phyloP scores from a whole-genome alignment of 2,113 vertebrate species.

The Gnathonemus longibarbis region DNA sequence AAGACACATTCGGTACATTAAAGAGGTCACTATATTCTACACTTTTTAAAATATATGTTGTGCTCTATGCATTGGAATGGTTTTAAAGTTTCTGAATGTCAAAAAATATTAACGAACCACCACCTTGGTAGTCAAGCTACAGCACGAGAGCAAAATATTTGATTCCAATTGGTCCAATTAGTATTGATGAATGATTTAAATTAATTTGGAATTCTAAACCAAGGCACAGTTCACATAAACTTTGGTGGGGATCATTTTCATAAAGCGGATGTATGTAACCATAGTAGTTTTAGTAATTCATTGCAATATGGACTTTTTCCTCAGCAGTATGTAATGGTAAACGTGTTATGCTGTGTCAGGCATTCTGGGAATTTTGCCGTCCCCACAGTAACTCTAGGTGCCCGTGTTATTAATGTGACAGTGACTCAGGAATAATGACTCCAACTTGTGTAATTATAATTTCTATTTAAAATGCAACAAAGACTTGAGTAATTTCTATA shows the following conservation, averaged over 20 bases:
- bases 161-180: neutral
- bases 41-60: conserved; percentile 19
- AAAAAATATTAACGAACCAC: neutral
- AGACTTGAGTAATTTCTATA: neutral
- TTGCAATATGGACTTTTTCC: neutral
- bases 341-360: too few relatives aligned
- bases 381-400: neutral
- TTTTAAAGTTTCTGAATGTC: neutral
- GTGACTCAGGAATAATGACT: neutral
- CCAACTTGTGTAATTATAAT: neutral
- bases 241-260: neutral
- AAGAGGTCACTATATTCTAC: conserved; percentile 28
- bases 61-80: conserved; percentile 3
- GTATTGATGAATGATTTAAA: neutral
- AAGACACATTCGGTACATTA: conserved; percentile 33
- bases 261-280: neutral
- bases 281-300: neutral
- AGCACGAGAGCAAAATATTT: neutral
- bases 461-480: neutral
- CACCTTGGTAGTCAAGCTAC: neutral
- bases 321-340: neutral
- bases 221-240: neutral
- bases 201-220: neutral
- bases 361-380: neutral
- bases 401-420: neutral